phyloP scores from a whole-genome alignment of 2,888 invertebrate species.

The Dimorphilus gyrociliatus region DNA sequence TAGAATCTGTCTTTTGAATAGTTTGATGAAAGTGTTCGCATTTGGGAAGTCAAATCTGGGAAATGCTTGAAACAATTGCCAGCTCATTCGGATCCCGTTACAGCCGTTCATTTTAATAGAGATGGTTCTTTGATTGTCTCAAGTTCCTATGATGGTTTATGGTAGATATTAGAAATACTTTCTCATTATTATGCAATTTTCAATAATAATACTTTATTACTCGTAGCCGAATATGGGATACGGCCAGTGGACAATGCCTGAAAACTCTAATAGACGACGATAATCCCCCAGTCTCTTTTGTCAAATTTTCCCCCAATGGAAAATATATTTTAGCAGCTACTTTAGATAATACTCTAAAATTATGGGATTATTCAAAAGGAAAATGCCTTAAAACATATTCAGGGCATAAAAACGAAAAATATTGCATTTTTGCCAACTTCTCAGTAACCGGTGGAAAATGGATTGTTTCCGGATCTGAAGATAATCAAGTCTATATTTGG shows the following conservation, averaged over 20 bases:
- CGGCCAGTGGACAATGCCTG: constrained; percentile 90
- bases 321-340: constrained; percentile 98
- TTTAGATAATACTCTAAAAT: constrained; percentile 72
- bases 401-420: constrained; percentile 95
- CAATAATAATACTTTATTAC: no score
- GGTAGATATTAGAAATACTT: constrained; percentile 42
- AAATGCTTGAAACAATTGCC: constrained; percentile 94
- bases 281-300: constrained; percentile 97
- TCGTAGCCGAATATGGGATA: constrained; percentile 93
- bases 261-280: constrained; percentile 98
- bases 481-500: constrained; percentile 96
- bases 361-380: constrained; percentile 97
- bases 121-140: constrained; percentile 96
- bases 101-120: constrained; percentile 92
- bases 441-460: constrained; percentile 99
- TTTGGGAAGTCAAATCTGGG: constrained; percentile 97
- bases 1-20: no score
- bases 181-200: no score
- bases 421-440: constrained; percentile 97
- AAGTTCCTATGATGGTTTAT: constrained; percentile 93
- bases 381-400: constrained; percentile 88
- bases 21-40: constrained; percentile 94
- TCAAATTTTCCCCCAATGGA: constrained; percentile 97
- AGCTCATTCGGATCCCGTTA: constrained; percentile 98
- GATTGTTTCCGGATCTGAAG: constrained; percentile 98